Percentiles rank a stretch among this genome's conserved stretches.
Conservation (phyloP, 2,888 invertebrate species). For the Phortica okadai region DNA sequence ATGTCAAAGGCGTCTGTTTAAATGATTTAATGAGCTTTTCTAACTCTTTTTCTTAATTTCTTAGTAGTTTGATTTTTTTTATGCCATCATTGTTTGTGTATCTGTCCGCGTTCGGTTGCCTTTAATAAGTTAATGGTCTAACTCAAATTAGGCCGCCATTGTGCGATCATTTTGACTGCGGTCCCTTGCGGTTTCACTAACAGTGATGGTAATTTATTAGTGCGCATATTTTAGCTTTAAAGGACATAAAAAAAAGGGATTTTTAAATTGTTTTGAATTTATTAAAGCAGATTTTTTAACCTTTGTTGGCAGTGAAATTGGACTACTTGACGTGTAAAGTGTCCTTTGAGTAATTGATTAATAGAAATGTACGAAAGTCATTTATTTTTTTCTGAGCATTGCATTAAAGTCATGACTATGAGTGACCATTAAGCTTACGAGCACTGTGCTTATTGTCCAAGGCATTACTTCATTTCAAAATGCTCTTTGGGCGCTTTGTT, state of each 20-base stretch:
- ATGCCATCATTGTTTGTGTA: neutral
- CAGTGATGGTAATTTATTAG: constrained; percentile 1
- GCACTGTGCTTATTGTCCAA: too few relatives aligned
- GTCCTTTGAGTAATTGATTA: neutral
- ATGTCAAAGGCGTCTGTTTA: constrained; percentile 46
- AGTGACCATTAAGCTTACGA: too few relatives aligned
- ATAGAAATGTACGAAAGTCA: neutral
- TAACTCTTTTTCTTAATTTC: neutral
- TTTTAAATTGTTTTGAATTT: neutral
- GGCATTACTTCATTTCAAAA: too few relatives aligned
- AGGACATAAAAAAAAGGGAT: neutral
- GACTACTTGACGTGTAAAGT: neutral
- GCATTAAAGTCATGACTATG: too few relatives aligned
- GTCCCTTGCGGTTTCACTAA: neutral
- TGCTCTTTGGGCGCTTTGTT: too few relatives aligned
- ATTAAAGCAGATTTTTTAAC: neutral
- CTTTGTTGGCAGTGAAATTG: neutral
- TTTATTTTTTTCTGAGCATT: neutral
- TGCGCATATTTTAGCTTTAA: neutral
- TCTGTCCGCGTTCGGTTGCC: neutral
- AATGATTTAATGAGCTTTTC: constrained; percentile 61
- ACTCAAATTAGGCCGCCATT: constrained; percentile 10
- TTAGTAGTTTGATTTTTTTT: neutral
- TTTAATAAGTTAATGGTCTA: constrained; percentile 26
- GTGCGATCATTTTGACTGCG: neutral